Base-by-base conservation (phyloP, 2,888 invertebrate species). In the Hydrotaea cyrtoneurina region DNA sequence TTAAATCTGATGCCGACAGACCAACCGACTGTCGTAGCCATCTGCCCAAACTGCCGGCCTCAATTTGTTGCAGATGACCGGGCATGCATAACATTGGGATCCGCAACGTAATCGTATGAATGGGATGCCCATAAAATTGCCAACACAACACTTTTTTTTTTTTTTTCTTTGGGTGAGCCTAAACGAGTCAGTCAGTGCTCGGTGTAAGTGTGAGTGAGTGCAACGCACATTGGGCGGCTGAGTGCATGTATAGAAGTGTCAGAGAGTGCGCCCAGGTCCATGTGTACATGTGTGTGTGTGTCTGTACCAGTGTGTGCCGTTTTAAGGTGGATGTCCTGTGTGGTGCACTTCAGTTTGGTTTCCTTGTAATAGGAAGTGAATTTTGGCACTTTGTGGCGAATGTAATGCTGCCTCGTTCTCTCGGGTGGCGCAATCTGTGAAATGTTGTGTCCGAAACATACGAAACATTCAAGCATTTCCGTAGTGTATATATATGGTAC, bases 111-210 rank as follows among this genome's bases (percentile, higher is more conserved):
- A 69, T 69, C 69, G 69, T 21, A 46, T 66, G 43, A 0, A 75
- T 66, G 66, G n/a, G n/a, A 31, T 26, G 74, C 31, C 73, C 76
- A 77, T 76, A 82, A 85, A 82, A 39, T 73, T 85, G 85, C 85
- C 79, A 82, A 85, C 85, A 82, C 82, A 85, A 82, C 85, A 85
- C 62, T 82, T 85, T 82, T n/a, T n/a, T n/a, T n/a, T n/a, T n/a
- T n/a, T n/a, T n/a, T n/a, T n/a, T n/a, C n/a, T n/a, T 31, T 31
- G 53, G 79, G 59, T 76, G n/a, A 7, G 19, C 76, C 53, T 13
- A 31, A 50, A 75, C 26, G 64, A 15, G 57, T 71, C 31, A n/a
- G n/a, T 26, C 39, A 43, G 15, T 26, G 0, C 1, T 23, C 21
- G 15, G 13, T 50, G 15, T 2, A 3, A 15, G n/a, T n/a, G n/a